Evolutionary conservation across 2,888 invertebrate genomes (phyloP).

Genomic region (Cybosia mesomella): DNA sequence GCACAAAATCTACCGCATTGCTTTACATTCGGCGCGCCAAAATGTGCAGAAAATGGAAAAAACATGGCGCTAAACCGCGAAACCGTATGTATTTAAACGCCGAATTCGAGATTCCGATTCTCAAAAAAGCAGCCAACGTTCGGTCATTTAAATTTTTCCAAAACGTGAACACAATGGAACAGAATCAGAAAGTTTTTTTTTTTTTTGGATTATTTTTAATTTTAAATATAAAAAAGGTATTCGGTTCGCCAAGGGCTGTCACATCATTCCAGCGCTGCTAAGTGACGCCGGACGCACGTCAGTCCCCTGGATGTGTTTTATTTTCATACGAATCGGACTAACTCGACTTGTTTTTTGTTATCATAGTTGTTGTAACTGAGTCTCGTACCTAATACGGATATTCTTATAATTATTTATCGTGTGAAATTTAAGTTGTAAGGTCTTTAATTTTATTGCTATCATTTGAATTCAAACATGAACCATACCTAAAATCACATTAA

Average conservation of each 20-base stretch:
- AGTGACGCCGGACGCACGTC: slow-evolving; percentile 87
- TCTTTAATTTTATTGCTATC: slow-evolving; percentile 46
- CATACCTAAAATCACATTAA: not conserved
- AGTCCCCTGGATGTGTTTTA: slow-evolving; percentile 82
- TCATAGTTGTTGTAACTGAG: slow-evolving; percentile 78
- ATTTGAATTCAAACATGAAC: slow-evolving; percentile 11
- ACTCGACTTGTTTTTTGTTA: slow-evolving; percentile 82
- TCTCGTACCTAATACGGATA: slow-evolving; percentile 73
- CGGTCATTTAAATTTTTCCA: slow-evolving; percentile 85
- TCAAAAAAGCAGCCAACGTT: slow-evolving; percentile 80
- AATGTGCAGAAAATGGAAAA: slow-evolving; percentile 86
- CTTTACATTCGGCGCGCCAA: slow-evolving; percentile 75
- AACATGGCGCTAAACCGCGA: slow-evolving; percentile 87
- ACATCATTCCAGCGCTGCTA: slow-evolving; percentile 87
- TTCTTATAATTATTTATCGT: slow-evolving; percentile 68
- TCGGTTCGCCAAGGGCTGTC: slow-evolving; percentile 85
- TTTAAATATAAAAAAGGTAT: slow-evolving; percentile 82
- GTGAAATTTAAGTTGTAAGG: slow-evolving; percentile 46
- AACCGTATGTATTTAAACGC: slow-evolving; percentile 86
- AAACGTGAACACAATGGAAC: slow-evolving; percentile 87
- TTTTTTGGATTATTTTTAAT: slow-evolving; percentile 80
- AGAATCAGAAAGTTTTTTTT: slow-evolving; percentile 75
- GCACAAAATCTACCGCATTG: slow-evolving; percentile 80
- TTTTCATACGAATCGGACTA: slow-evolving; percentile 83
- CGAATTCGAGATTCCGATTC: slow-evolving; percentile 79